Percentiles rank a stretch among this genome's conserved stretches.
phyloP scores from a whole-genome alignment of 2,888 invertebrate species.

The Amphimallon solstitiale region DNA sequence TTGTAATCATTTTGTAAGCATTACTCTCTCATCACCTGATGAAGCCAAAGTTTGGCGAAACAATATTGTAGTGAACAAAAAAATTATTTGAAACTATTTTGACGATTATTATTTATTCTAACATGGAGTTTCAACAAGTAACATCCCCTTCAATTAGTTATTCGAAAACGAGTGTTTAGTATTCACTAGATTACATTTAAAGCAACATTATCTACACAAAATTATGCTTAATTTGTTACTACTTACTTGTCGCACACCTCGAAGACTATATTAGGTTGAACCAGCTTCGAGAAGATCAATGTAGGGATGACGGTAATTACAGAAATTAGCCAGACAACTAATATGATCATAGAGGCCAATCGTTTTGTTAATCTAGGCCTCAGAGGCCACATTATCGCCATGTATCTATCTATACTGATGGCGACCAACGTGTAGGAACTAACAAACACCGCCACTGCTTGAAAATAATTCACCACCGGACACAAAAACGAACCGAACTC shows the following conservation, averaged over 20 bases:
- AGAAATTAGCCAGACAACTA: slow-evolving; percentile 79
- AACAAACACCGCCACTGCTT: slow-evolving; percentile 83
- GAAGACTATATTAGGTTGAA: slow-evolving; percentile 69
- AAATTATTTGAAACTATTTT: too few species aligned
- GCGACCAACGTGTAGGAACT: slow-evolving; percentile 92
- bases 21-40: too few species aligned
- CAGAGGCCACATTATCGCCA: slow-evolving; percentile 90
- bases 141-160: too few species aligned
- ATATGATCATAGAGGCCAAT: slow-evolving; percentile 75
- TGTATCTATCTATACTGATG: slow-evolving; percentile 89
- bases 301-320: slow-evolving; percentile 84
- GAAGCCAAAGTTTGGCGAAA: too few species aligned
- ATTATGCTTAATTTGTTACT: neutral
- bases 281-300: slow-evolving; percentile 76
- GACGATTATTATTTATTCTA: too few species aligned
- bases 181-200: too few species aligned
- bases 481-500: slow-evolving; percentile 87
- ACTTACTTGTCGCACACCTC: slow-evolving; percentile 74
- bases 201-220: too few species aligned
- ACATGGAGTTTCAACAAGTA: too few species aligned
- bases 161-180: too few species aligned
- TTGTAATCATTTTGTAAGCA: too few species aligned
- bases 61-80: too few species aligned
- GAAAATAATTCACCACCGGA: slow-evolving; percentile 83
- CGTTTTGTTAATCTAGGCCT: slow-evolving; percentile 81